A percentile compares a stretch with the other conserved stretches of the same genome.
phyloP scores from a whole-genome alignment of 2,888 invertebrate genomes.

The Omphaloscelis lunosa region DNA sequence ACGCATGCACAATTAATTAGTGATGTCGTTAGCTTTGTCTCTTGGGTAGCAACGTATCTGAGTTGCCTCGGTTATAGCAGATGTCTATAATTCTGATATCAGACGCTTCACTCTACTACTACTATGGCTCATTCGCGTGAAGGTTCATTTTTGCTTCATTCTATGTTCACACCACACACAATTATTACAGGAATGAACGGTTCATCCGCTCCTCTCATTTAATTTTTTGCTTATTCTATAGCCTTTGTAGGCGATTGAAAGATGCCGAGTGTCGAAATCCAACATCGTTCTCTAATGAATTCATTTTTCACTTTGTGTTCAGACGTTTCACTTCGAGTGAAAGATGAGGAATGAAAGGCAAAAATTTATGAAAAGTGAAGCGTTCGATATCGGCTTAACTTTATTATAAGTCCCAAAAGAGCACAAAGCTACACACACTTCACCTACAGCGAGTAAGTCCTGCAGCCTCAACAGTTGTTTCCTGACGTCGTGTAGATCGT shows the following conservation, averaged over 20 bases:
- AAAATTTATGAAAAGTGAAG: background rate
- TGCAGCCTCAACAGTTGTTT: conserved; percentile 78
- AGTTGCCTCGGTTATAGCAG: too few species aligned
- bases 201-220: background rate
- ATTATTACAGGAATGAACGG: background rate
- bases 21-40: background rate
- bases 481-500: conserved; percentile 80
- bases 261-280: background rate
- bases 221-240: background rate
- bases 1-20: background rate
- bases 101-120: background rate
- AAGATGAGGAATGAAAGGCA: background rate
- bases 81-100: background rate
- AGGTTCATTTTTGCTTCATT: too few species aligned
- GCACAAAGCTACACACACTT: background rate
- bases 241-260: background rate
- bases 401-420: background rate
- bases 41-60: background rate
- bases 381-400: background rate
- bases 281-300: too few species aligned
- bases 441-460: conserved; percentile 80
- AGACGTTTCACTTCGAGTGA: background rate
- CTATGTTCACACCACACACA: background rate
- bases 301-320: background rate
- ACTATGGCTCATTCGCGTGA: background rate